Evolutionary conservation across 2,888 invertebrate genomes (phyloP), one percentile per base, ranked within the genome.

Genomic region (Folsomia candida): DNA sequence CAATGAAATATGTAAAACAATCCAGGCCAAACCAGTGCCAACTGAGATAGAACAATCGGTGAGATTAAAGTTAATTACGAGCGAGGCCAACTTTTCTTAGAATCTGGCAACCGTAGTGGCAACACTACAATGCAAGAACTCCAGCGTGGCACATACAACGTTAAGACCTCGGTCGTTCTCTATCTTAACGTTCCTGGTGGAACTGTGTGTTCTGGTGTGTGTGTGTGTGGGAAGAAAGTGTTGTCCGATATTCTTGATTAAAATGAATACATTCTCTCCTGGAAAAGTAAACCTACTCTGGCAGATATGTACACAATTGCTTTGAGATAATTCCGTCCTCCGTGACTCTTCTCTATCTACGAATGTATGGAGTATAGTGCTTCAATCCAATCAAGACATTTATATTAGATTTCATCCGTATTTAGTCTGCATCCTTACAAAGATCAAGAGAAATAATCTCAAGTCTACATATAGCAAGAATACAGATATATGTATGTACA

Each of bases 1-100:
- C 61, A 61, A 61, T 61, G 61, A 61, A 61, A 61, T 61, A 61
- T 61, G 61, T 61, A 61, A 61, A 61, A 61, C 28, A 61, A 61
- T n/a, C 54, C 20, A 22, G n/a, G 4, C 22, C 54, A 6, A 54
- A 54, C 20, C 11, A 14, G 54, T 54, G 54, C 54, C 54, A 54
- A 54, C 54, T 20, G 6, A 18, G 18, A 4, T 54, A 14, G 4
- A n/a, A 29, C 28, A 29, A 61, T 61, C 29, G 61, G 28, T 27
- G 29, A 29, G 61, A 61, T 61, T 61, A 61, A 61, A 28, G 61
- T 61, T 61, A 61, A 61, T 61, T 61, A 61, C 29, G 61, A 61
- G 20, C 61, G 22, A 61, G 61, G 61, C 61, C 61, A 61, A 28
- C 54, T 54, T 54, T 54, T 54, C 54, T 54, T 37, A 37, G 37